Conservation (phyloP, 2,888 invertebrate genomes). For the Cactoblastis cactorum region DNA sequence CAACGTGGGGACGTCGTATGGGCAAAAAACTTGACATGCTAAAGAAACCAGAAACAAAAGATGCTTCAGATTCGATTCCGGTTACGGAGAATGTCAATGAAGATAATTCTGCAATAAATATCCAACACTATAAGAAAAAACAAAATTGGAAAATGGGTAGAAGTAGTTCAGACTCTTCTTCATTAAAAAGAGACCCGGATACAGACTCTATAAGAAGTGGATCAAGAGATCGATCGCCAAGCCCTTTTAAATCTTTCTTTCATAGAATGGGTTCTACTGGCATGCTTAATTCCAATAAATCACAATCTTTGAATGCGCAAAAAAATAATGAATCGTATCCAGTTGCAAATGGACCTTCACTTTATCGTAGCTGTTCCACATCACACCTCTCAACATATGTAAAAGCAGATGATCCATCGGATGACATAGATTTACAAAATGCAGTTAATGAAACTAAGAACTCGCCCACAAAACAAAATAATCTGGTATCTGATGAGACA, state of each 20-base stretch:
- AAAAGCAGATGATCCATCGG: conserved; percentile 89
- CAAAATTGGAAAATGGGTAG: conserved; percentile 80
- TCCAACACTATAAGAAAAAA: conserved; percentile 76
- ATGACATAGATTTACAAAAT: conserved; percentile 84
- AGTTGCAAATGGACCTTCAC: conserved; percentile 64
- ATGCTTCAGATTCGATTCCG: conserved; percentile 61
- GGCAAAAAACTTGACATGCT: conserved; percentile 87
- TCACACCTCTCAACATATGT: conserved; percentile 87
- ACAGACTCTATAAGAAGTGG: conserved; percentile 70
- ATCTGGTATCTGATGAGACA: conserved; percentile 51
- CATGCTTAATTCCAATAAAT: conserved; percentile 82
- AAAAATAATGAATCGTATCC: conserved; percentile 57
- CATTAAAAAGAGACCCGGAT: conserved; percentile 66
- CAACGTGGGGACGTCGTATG: conserved; percentile 89
- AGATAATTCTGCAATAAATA: conserved; percentile 49
- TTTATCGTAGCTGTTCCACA: conserved; percentile 88
- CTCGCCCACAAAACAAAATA: conserved; percentile 55
- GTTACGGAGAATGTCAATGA: conserved; percentile 46
- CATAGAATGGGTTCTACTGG: conserved; percentile 88
- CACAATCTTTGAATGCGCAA: conserved; percentile 61
- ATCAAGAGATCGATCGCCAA: conserved; percentile 79
- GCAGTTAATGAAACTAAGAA: conserved; percentile 55
- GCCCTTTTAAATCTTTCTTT: conserved; percentile 85
- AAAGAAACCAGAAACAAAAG: conserved; percentile 82
- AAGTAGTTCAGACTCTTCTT: conserved; percentile 70